Percentiles rank a stretch among this genome's conserved stretches.
Evolutionary conservation across 2,888 invertebrate genomes (phyloP).

Genomic region (Gymnocheta viridis): DNA sequence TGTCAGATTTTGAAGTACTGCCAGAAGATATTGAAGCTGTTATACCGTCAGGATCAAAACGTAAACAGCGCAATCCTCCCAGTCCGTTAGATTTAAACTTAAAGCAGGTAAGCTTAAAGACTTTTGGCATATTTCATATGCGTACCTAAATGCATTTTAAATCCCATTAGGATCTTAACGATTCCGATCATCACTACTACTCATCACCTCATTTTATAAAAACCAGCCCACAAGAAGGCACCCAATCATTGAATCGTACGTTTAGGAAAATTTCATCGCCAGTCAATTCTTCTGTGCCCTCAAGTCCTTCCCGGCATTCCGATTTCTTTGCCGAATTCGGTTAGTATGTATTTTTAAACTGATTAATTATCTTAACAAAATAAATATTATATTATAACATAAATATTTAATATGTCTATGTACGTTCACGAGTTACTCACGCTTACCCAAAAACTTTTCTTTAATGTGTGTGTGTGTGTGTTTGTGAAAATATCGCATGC

Average conservation of each 20-base stretch:
- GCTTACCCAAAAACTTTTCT: too few relatives aligned
- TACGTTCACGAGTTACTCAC: too few relatives aligned
- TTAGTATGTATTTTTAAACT: constrained; percentile 77
- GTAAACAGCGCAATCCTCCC: constrained; percentile 78
- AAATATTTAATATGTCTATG: too few relatives aligned
- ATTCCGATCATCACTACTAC: constrained; percentile 79
- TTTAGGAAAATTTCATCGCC: constrained; percentile 84
- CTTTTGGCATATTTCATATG: not conserved
- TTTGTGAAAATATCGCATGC: too few relatives aligned
- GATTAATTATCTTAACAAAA: too few relatives aligned
- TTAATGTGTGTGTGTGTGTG: too few relatives aligned
- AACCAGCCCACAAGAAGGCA: constrained; percentile 76
- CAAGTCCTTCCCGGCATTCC: constrained; percentile 86
- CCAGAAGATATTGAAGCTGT: constrained; percentile 81
- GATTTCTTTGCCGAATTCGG: constrained; percentile 87
- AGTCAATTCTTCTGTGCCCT: constrained; percentile 85
- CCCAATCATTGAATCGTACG: constrained; percentile 82
- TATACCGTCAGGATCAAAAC: constrained; percentile 74
- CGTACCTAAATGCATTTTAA: not conserved
- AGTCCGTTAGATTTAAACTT: constrained; percentile 80
- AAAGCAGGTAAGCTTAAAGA: constrained; percentile 75
- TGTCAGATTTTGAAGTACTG: constrained; percentile 80
- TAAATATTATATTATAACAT: too few relatives aligned
- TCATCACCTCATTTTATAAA: constrained; percentile 81
- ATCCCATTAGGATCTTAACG: constrained; percentile 73